Evolutionary conservation across 2,888 invertebrate species (phyloP).

Genomic region (Eupithecia subfuscata): DNA sequence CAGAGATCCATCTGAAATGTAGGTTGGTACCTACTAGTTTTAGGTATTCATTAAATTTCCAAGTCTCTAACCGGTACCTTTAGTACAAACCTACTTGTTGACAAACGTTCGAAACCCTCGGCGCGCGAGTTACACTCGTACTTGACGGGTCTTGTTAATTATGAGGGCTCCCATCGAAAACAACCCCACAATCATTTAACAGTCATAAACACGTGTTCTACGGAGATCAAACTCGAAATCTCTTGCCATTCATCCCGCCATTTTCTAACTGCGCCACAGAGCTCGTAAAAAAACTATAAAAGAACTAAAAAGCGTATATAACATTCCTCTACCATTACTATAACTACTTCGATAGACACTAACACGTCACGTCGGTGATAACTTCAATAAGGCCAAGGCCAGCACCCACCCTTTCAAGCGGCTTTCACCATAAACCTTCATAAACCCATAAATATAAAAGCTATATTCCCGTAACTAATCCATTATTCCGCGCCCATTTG

Average conservation of each 20-base stretch:
- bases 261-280: not conserved
- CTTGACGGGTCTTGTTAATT: too few species aligned
- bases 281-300: not conserved
- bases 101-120: too few species aligned
- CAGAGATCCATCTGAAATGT: too few species aligned
- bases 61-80: too few species aligned
- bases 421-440: conserved; percentile 17
- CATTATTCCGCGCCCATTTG: conserved; percentile 49
- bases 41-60: too few species aligned
- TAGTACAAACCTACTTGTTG: too few species aligned
- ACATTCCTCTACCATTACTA: not conserved
- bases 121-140: too few species aligned
- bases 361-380: not conserved
- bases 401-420: not conserved
- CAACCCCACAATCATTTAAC: not conserved
- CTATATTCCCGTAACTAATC: conserved; percentile 27
- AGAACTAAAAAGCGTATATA: not conserved
- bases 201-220: not conserved
- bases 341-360: not conserved
- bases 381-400: conserved; percentile 5
- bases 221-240: not conserved
- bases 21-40: too few species aligned
- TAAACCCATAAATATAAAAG: conserved; percentile 14
- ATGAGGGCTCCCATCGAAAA: not conserved
- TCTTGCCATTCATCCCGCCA: not conserved